Percentiles rank a stretch among this genome's conserved stretches.
These are phyloP conservation scores for Trachythela sp. DNA, from an alignment of 64 coral and sea anemone genomes.

Conservation along the genomic window DNA sequence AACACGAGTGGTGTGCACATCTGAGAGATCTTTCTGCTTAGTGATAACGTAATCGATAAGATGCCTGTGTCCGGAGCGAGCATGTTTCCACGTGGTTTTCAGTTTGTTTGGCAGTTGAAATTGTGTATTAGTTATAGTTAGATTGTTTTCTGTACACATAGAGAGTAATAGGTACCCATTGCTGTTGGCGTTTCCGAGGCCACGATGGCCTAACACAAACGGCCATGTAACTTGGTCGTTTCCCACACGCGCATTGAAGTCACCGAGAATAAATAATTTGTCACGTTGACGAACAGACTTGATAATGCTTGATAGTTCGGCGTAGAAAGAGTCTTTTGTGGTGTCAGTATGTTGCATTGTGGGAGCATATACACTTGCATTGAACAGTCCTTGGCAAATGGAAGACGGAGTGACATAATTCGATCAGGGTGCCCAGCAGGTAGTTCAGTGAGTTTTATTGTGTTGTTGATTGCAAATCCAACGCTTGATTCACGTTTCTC, in stretches of 20 bases:
- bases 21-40: no score
- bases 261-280: slow-evolving; percentile 29
- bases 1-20: no score
- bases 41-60: no score
- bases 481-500: neutral
- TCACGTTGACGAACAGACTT: neutral
- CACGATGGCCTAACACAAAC: slow-evolving; percentile 1
- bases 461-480: slow-evolving; percentile 1
- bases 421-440: neutral
- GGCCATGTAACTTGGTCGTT: neutral
- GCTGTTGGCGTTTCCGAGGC: slow-evolving; percentile 12
- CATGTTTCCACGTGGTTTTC: no score
- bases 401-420: neutral
- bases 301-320: neutral
- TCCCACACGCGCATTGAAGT: slow-evolving; percentile 41
- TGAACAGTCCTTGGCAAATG: neutral
- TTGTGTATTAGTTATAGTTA: slow-evolving; percentile 21
- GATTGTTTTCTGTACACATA: slow-evolving; percentile 14
- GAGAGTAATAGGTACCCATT: slow-evolving; percentile 34
- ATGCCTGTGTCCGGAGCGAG: no score
- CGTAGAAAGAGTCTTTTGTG: neutral
- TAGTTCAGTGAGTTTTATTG: neutral
- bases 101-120: neutral
- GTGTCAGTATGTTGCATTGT: neutral
- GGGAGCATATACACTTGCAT: neutral